These are phyloP conservation scores for Drosophila atripex DNA, from an alignment of 2,888 invertebrate species.

Conservation along the genomic window DNA sequence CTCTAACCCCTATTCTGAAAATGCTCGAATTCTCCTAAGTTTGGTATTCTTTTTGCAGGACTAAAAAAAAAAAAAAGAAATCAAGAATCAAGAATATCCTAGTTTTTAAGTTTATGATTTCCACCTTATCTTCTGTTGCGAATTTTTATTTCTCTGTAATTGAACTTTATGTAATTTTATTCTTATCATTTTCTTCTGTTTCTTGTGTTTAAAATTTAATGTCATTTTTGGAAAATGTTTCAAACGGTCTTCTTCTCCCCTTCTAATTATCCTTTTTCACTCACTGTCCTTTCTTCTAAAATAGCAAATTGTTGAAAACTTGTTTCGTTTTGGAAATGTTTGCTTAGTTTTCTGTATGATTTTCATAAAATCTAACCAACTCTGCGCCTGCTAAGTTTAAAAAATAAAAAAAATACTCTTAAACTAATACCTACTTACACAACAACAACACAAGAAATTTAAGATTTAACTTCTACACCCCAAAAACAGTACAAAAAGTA, in stretches of 20 bases:
- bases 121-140: conserved; percentile 18
- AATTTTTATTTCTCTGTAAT: conserved; percentile 25
- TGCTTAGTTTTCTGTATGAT: conserved; percentile 24
- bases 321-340: conserved; percentile 38
- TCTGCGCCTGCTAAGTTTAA: conserved; percentile 39
- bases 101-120: conserved; percentile 26
- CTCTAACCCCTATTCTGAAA: conserved; percentile 40
- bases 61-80: conserved; percentile 18
- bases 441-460: conserved; percentile 43
- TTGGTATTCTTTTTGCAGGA: conserved; percentile 69
- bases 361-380: conserved; percentile 13
- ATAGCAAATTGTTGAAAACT: conserved; percentile 19
- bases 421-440: conserved; percentile 31
- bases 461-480: conserved; percentile 2
- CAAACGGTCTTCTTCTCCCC: background rate
- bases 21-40: conserved; percentile 58
- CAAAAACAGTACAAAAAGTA: conserved; percentile 39
- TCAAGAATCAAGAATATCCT: conserved; percentile 47
- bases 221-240: conserved; percentile 22
- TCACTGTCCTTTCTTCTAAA: conserved; percentile 24
- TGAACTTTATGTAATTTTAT: conserved; percentile 17
- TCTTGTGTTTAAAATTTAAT: conserved; percentile 18
- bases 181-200: conserved; percentile 1
- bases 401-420: background rate
- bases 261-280: conserved; percentile 17